Evolutionary conservation across 2,113 vertebrate species (phyloP).

Genomic region (Semicossyphus pulcher): DNA sequence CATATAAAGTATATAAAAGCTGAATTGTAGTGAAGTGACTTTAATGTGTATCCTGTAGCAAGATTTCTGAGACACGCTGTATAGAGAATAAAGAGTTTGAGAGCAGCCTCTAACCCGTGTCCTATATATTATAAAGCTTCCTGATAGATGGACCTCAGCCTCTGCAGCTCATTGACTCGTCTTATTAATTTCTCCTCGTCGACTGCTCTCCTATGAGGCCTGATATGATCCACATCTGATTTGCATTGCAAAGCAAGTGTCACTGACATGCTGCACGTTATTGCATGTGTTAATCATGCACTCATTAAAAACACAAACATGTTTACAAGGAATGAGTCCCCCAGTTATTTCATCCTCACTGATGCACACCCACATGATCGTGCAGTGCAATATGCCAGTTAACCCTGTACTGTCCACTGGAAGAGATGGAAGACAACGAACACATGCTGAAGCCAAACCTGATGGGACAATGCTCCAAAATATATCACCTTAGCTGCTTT

Average conservation of each 20-base stretch:
- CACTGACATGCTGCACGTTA: not conserved
- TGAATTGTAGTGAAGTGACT: slow-evolving; percentile 28
- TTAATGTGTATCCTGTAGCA: slow-evolving; percentile 40
- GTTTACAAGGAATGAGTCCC: not conserved
- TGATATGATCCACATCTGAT: slow-evolving; percentile 9
- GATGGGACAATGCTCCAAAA: no score
- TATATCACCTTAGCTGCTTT: no score
- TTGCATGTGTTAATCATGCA: slow-evolving; percentile 7
- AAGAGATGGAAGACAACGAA: no score
- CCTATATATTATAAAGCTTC: not conserved
- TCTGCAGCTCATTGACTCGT: slow-evolving; percentile 1
- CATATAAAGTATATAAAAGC: not conserved
- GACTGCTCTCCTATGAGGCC: not conserved
- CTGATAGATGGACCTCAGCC: not conserved
- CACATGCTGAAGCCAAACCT: no score
- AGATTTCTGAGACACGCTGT: slow-evolving; percentile 9
- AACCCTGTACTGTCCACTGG: not conserved
- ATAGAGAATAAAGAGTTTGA: slow-evolving; percentile 2
- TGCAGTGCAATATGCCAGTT: not conserved
- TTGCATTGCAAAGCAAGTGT: slow-evolving; percentile 24
- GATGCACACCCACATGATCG: not conserved
- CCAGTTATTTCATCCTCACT: not conserved
- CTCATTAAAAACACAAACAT: slow-evolving; percentile 1
- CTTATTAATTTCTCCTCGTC: slow-evolving; percentile 7
- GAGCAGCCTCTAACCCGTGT: not conserved